These are phyloP conservation scores for Pelodytes ibericus DNA, from an alignment of 2,797 vertebrate genomes.

Conservation along the genomic window DNA sequence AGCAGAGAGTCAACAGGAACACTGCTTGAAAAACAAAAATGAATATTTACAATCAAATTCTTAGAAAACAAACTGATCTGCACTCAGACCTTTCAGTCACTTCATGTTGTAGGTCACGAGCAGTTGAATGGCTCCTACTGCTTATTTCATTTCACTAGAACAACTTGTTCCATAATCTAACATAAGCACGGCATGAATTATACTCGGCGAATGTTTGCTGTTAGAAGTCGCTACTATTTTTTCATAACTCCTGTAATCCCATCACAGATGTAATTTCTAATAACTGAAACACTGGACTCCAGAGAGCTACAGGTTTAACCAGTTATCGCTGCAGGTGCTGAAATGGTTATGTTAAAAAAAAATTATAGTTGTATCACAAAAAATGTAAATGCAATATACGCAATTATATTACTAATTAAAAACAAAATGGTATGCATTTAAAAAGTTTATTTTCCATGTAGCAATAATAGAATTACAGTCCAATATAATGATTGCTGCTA, in stretches of 20 bases:
- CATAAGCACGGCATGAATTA: slow-evolving; percentile 4
- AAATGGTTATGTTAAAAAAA: no score
- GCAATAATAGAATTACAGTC: no score
- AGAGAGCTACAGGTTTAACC: background rate
- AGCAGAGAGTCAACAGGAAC: background rate
- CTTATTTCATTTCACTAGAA: background rate
- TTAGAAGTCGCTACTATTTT: slow-evolving; percentile 3
- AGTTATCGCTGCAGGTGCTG: background rate
- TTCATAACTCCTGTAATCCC: slow-evolving; percentile 29
- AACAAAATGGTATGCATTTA: no score
- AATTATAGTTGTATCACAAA: background rate
- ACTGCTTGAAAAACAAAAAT: background rate
- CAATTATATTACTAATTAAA: no score
- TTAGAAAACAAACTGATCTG: background rate
- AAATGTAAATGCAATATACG: background rate
- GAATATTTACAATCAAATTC: background rate
- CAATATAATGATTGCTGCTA: no score
- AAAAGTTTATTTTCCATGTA: no score
- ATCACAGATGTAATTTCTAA: slow-evolving; percentile 16
- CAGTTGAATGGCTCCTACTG: background rate
- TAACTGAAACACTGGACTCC: background rate
- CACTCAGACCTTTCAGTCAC: background rate
- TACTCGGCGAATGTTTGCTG: background rate
- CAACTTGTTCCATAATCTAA: slow-evolving; percentile 11
- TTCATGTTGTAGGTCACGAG: background rate